A percentile compares a stretch with the other conserved stretches of the same genome.
These are phyloP conservation scores for Caenorhabditis virilis DNA, from an alignment of 2,888 invertebrate species.

Conservation along the genomic window DNA sequence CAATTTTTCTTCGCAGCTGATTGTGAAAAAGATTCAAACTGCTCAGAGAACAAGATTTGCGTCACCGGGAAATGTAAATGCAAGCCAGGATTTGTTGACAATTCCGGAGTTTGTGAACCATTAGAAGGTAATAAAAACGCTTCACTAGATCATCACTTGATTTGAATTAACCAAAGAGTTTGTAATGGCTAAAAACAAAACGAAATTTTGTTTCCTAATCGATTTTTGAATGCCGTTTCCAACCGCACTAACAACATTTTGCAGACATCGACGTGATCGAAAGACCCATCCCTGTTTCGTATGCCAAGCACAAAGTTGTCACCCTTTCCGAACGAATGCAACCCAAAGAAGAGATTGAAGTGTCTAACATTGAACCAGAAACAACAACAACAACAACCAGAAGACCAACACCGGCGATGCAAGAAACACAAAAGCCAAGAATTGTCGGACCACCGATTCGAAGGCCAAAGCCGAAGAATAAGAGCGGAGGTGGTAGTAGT, in stretches of 20 bases:
- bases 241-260: slow-evolving; percentile 43
- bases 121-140: slow-evolving; percentile 49
- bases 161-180: too few relatives aligned
- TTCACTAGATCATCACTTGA: slow-evolving; percentile 7
- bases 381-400: slow-evolving; percentile 12
- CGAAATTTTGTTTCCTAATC: too few relatives aligned
- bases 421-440: slow-evolving; percentile 49
- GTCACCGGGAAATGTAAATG: slow-evolving; percentile 59
- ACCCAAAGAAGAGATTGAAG: slow-evolving; percentile 35
- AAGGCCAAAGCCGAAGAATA: slow-evolving; percentile 52
- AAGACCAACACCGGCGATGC: slow-evolving; percentile 15
- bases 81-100: slow-evolving; percentile 55
- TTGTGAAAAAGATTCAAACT: slow-evolving; percentile 53
- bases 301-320: slow-evolving; percentile 48
- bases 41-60: slow-evolving; percentile 51
- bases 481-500: slow-evolving; percentile 33
- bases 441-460: slow-evolving; percentile 64
- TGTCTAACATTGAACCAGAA: slow-evolving; percentile 16
- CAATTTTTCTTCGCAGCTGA: slow-evolving; percentile 36
- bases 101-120: slow-evolving; percentile 53
- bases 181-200: too few relatives aligned
- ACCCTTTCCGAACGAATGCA: slow-evolving; percentile 34
- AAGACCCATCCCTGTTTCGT: slow-evolving; percentile 50
- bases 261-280: slow-evolving; percentile 50
- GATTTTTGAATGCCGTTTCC: too few relatives aligned